Evolutionary conservation across 2,888 invertebrate species (phyloP), one percentile per base, ranked within the genome.

Genomic region (Rosalia funebris): DNA sequence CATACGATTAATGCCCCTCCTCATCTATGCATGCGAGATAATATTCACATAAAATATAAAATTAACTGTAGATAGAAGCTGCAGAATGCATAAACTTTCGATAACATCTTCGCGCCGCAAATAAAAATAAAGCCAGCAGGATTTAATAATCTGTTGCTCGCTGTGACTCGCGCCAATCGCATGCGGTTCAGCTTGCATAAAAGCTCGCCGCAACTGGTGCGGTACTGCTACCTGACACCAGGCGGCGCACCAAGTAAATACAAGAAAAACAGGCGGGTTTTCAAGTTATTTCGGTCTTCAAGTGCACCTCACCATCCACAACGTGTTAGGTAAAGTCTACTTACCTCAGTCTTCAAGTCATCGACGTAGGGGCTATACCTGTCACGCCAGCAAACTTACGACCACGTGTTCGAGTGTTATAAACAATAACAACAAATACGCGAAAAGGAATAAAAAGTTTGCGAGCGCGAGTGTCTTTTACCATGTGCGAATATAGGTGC

Each of bases 331-430:
- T 70, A 69, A 72, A 70, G 66, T 67, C 63, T 68, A 63, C 66
- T 68, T 68, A 62, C 58, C 69, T 77, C 75, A 78, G 78, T 78
- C 72, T 68, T 66, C 63, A 72, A 67, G 68, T 67, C 69, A 69
- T 69, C 74, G 68, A 71, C 71, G 73, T 63, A 63, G 72, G 67
- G 75, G 70, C 73, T 70, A 74, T 75, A 70, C 64, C 70, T 63
- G 62, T 46, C 44, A 48, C 57, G 58, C 57, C 45, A 56, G 61
- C 44, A 62, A 66, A 41, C 66, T 59, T 62, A 54, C 70, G 62
- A 70, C 61, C 75, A 76, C 77, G 76, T 75, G 75, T 67, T 64
- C 57, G 56, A 15, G 54, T 57, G 54, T 39, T 31, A 60, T 15
- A 32, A 15, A 47, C 42, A 32, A 36, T 17, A 16, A 9, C 15